A percentile compares a stretch with the other conserved stretches of the same genome.
Conservation (phyloP, 2,888 invertebrate genomes). For the Seira sanloemensis region DNA sequence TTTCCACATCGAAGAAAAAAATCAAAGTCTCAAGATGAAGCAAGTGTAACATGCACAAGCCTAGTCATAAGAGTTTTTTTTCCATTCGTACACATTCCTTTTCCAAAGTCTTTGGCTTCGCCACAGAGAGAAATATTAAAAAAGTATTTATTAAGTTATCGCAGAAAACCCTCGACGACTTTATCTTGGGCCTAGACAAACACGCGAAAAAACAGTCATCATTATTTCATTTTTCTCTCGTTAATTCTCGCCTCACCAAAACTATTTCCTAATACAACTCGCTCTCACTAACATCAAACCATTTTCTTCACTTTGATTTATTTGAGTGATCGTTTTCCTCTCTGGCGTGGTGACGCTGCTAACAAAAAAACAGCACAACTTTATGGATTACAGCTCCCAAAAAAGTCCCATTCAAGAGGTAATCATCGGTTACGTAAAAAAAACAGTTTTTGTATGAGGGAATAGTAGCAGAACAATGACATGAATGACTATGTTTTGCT, state of each 20-base stretch:
- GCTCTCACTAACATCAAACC: not conserved
- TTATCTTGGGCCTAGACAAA: slow-evolving; percentile 21
- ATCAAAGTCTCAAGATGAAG: slow-evolving; percentile 4
- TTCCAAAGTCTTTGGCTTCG: too few species aligned
- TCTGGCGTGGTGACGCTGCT: too few species aligned
- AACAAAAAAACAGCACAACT: too few species aligned
- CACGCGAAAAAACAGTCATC: slow-evolving; percentile 72
- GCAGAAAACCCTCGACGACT: not conserved
- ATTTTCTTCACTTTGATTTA: too few species aligned
- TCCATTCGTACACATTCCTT: too few species aligned
- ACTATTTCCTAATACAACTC: slow-evolving; percentile 8
- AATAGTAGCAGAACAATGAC: not conserved
- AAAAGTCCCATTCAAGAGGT: not conserved
- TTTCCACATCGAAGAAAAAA: not conserved
- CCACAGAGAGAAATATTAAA: too few species aligned
- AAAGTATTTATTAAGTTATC: too few species aligned
- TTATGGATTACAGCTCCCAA: too few species aligned
- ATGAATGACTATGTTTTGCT: not conserved
- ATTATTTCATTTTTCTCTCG: slow-evolving; percentile 46
- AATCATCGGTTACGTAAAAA: slow-evolving; percentile 23
- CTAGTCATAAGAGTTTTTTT: too few species aligned
- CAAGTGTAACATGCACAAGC: slow-evolving; percentile 46
- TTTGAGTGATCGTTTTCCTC: too few species aligned
- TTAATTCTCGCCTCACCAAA: slow-evolving; percentile 41
- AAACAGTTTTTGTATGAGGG: not conserved